Evolutionary conservation across 2,113 vertebrate genomes (phyloP), one percentile per base, ranked within the genome.

Genomic region (Empidonax alnorum): DNA sequence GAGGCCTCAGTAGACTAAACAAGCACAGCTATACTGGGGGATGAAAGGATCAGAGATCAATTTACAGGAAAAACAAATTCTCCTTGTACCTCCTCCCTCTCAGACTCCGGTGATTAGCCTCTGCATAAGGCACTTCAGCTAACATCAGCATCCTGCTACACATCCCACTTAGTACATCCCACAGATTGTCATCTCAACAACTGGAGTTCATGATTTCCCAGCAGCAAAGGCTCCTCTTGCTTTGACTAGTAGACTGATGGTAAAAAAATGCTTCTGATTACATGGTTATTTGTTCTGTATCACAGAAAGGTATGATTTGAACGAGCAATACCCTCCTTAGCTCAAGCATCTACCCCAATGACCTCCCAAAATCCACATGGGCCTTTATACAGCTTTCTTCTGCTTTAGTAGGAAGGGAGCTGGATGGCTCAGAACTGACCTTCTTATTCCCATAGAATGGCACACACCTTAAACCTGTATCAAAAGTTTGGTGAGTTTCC

Each of bases 21-120:
- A 89, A 91, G 89, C 69, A 42, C 56, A 69, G 71, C 42, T 87
- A 33, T 59, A 28, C 33, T 12, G 44, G 61, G 39, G 89, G 80
- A 94, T 94, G 92, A 96, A 96, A 95, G 93, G 77, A 96, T 76
- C 90, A 93, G 88, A 91, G 83, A 95, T 91, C 93, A 94, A 91
- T 97, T 94, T 91, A 95, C 62, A 87, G 74, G 84, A 87, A 95
- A 93, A 96, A 84, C 86, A 83, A 89, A 69, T 31, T 89, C 62
- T 89, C 39, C 63, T 24, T 0, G 0, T 33, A 9, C 58, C 73
- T 83, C 50, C 66, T 92, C 47, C 92, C 88, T 41, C 76, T 86
- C 76, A 96, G 89, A 62, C 89, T 83, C 86, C 20, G 44, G 84
- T 85, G 87, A 94, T 90, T 62, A 95, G 80, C 67, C 0, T 1